These are phyloP conservation scores for Agriopis aurantiaria DNA, from an alignment of 2,888 invertebrate genomes.

Conservation along the genomic window DNA sequence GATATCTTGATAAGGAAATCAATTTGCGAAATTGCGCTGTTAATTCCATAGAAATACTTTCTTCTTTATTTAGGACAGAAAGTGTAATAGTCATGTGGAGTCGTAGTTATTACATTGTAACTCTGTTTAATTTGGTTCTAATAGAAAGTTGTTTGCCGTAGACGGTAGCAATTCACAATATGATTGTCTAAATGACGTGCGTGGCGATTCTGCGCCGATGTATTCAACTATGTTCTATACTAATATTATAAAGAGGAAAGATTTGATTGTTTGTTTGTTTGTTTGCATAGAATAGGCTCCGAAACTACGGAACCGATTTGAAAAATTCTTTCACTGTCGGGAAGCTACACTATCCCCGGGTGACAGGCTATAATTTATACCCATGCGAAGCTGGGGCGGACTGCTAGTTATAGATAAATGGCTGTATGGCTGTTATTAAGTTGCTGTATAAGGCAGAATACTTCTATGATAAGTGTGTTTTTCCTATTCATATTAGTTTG, in stretches of 20 bases:
- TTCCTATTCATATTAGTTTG: background rate
- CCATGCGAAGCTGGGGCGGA: too few species aligned
- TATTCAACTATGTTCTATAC: too few species aligned
- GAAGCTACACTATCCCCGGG: too few species aligned
- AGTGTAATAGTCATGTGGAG: background rate
- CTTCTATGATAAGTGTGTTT: background rate
- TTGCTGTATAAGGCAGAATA: background rate
- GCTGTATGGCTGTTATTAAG: background rate
- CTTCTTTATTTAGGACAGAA: background rate
- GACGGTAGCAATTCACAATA: background rate
- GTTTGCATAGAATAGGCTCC: too few species aligned
- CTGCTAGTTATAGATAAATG: background rate
- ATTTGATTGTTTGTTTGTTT: too few species aligned
- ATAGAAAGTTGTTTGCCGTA: conserved; percentile 3
- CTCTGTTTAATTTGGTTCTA: background rate
- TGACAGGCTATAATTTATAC: too few species aligned
- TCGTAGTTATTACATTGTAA: conserved; percentile 3
- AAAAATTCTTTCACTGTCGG: too few species aligned
- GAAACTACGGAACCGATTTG: too few species aligned
- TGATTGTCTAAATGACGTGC: background rate
- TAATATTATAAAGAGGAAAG: too few species aligned
- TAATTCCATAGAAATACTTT: conserved; percentile 13
- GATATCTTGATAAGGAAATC: background rate
- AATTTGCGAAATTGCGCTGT: conserved; percentile 9
- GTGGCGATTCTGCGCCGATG: background rate